These are phyloP conservation scores for Dasyurus viverrinus DNA, from an alignment of 2,113 vertebrate species.

Conservation along the genomic window DNA sequence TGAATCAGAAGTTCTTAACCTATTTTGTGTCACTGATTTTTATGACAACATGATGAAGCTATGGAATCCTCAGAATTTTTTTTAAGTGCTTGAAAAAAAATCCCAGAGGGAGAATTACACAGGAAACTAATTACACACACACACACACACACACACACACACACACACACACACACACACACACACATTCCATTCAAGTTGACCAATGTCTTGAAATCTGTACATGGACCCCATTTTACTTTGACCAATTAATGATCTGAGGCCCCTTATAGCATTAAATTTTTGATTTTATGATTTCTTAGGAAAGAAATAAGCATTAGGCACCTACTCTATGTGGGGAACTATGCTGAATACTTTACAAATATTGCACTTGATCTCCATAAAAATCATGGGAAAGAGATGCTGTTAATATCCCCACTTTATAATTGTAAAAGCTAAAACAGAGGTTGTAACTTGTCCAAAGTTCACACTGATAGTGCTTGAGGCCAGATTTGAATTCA, in stretches of 20 bases:
- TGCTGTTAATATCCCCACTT: background rate
- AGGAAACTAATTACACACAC: background rate
- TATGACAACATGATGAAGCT: background rate
- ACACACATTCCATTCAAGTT: background rate
- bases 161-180: too few relatives aligned
- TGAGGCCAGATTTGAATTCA: background rate
- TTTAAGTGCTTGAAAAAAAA: background rate
- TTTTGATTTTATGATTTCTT: background rate
- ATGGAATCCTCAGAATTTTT: background rate
- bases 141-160: too few relatives aligned
- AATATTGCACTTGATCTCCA: background rate
- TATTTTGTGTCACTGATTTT: background rate
- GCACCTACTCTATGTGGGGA: background rate
- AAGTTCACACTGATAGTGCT: background rate
- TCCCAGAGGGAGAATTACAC: background rate
- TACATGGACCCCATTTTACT: background rate
- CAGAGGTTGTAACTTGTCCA: background rate
- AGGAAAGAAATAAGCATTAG: background rate
- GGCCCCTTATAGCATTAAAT: background rate
- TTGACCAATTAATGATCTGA: background rate
- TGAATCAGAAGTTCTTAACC: background rate
- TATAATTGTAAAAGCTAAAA: background rate
- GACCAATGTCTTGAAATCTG: background rate
- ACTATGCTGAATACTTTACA: background rate
- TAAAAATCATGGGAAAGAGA: background rate